Base-by-base conservation (phyloP, 2,797 vertebrate species). In the Micropoecilia bifurca region DNA sequence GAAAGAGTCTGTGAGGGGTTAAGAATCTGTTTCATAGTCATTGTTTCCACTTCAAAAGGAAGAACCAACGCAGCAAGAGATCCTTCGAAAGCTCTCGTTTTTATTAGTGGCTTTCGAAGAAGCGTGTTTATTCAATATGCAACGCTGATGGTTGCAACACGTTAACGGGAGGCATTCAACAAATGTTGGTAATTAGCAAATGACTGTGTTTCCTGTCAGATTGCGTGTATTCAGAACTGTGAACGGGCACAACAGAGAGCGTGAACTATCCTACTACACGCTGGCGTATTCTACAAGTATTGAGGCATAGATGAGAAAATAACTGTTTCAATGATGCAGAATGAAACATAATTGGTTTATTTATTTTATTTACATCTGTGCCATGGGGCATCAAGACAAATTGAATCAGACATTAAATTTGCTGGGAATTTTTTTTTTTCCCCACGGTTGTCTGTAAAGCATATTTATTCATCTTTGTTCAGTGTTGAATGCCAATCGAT, bases 141-240 rank as follows among this genome's bases (percentile, higher is more conserved):
- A 78, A 89, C 83, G 79, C 80, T 73, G 84, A 87, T 81, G 86
- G 71, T 90, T 85, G 74, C 87, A 86, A 69, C 78, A 88, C 36
- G 63, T 89, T 91, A 88, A 74, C 77, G 46, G 78, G 79, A 83
- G 82, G 75, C 61, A 76, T 92, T 91, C 83, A 85, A 91, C 91
- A 93, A 95, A 94, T 79, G 87, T 75, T 79, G 82, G 85, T 95
- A 95, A 93, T 95, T 92, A 95, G 87, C 84, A 92, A 91, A 94
- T 95, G 88, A 92, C 86, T 76, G 84, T 83, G 84, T 91, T 92
- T 91, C 84, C 90, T 92, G 90, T 91, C 88, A 92, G 88, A 92
- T 76, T 75, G 79, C 39, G 66, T 69, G 77, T 82, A 71, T 87
- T 88, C 69, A 57, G 69, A 80, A 45, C 77, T 79, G 76, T 53